Conservation (phyloP, 2,888 invertebrate species). For the Sisyra nigra region DNA sequence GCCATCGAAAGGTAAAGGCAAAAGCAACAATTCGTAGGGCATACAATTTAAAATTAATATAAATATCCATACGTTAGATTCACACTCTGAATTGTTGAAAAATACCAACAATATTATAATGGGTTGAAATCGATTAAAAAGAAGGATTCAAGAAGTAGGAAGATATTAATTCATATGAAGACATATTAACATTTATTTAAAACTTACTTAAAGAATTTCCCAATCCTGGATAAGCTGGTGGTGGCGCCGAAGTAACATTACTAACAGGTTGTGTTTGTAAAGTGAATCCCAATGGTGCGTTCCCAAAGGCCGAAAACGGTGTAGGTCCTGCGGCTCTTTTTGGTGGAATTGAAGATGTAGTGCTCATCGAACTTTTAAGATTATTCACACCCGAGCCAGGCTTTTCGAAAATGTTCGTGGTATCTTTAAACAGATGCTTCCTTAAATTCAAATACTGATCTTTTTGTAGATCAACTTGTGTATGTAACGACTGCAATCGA, state of each 20-base stretch:
- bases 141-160: no score
- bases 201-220: conserved; percentile 26
- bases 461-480: conserved; percentile 63
- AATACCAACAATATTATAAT: no score
- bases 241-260: conserved; percentile 19
- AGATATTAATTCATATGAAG: no score
- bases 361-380: conserved; percentile 6
- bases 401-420: conserved; percentile 56
- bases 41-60: no score
- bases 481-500: conserved; percentile 65
- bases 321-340: conserved; percentile 43
- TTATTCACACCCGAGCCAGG: conserved; percentile 8
- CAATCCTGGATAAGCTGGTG: conserved; percentile 24
- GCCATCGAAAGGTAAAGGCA: no score
- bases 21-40: no score
- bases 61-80: no score
- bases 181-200: no score
- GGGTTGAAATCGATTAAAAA: no score
- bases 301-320: conserved; percentile 31
- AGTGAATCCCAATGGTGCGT: conserved; percentile 18
- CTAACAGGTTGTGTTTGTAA: conserved; percentile 22
- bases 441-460: conserved; percentile 70
- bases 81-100: no score
- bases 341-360: conserved; percentile 13
- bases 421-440: conserved; percentile 61